Conservation (phyloP, 2,797 vertebrate genomes). For the Anabas testudineus region DNA sequence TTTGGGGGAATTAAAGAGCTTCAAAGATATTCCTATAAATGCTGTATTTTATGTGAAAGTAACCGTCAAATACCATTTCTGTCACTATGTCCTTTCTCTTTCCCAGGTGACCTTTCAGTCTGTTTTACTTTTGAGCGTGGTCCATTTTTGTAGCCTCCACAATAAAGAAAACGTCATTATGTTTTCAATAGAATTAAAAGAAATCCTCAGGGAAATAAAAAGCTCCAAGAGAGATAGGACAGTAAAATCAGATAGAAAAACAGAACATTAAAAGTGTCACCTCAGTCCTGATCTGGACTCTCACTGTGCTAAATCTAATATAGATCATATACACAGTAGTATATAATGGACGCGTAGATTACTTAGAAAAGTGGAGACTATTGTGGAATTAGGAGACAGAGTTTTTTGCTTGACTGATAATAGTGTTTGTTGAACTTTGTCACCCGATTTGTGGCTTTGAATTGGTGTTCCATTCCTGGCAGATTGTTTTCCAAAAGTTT, state of each 20-base stretch:
- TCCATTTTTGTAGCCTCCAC: constrained; percentile 13
- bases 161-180: constrained; percentile 20
- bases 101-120: constrained; percentile 21
- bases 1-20: constrained; percentile 23
- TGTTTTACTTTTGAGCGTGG: constrained; percentile 28
- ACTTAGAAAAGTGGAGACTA: not conserved
- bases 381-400: not conserved
- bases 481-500: constrained; percentile 28
- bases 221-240: not conserved
- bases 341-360: not conserved
- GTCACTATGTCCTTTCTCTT: constrained; percentile 1
- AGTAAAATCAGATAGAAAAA: constrained; percentile 2
- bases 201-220: constrained; percentile 13
- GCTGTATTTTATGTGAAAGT: constrained; percentile 33
- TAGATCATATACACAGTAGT: not conserved
- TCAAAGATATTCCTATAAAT: constrained; percentile 31
- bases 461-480: constrained; percentile 19
- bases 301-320: not conserved
- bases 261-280: not conserved
- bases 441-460: constrained; percentile 25
- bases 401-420: constrained; percentile 14
- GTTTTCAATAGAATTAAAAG: constrained; percentile 33
- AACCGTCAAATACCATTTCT: constrained; percentile 38
- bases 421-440: constrained; percentile 39
- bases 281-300: not conserved